These are phyloP conservation scores for Triops longicaudatus DNA, from an alignment of 1,140 invertebrate species.

Conservation along the genomic window DNA sequence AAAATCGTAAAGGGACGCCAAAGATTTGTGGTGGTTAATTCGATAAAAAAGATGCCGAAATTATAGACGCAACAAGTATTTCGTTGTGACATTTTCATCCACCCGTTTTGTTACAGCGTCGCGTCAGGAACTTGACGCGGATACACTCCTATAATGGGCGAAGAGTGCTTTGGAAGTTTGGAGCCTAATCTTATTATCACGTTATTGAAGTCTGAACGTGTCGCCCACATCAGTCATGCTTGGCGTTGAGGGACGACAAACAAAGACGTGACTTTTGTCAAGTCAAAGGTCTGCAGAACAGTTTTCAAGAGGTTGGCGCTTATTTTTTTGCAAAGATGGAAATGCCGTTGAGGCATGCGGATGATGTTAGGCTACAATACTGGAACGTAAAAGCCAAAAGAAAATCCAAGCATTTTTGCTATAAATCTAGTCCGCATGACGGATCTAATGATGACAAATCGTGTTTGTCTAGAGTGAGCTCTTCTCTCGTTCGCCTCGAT, in stretches of 20 bases:
- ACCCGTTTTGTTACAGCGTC: too few relatives aligned
- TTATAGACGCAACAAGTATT: too few relatives aligned
- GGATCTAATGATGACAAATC: constrained; percentile 15
- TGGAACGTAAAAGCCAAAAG: not conserved
- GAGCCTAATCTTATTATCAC: not conserved
- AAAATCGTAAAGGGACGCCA: too few relatives aligned
- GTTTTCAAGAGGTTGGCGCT: not conserved
- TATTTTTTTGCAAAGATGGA: not conserved
- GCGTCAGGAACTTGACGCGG: too few relatives aligned
- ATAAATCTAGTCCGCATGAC: constrained; percentile 3
- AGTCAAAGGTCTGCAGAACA: not conserved
- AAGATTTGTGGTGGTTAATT: too few relatives aligned
- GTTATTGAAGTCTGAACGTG: not conserved
- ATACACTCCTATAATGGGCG: too few relatives aligned
- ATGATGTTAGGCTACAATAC: not conserved
- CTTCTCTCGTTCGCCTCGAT: constrained; percentile 3
- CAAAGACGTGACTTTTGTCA: constrained; percentile 9
- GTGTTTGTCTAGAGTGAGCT: not conserved
- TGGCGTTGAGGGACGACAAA: not conserved
- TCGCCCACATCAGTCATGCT: not conserved
- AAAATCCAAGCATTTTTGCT: not conserved
- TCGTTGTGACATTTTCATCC: too few relatives aligned
- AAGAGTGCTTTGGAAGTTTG: too few relatives aligned
- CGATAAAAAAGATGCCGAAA: too few relatives aligned
- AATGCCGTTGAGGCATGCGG: not conserved